Base-by-base conservation (phyloP, 1,140 invertebrate genomes). In the Drosophila gunungcola region DNA sequence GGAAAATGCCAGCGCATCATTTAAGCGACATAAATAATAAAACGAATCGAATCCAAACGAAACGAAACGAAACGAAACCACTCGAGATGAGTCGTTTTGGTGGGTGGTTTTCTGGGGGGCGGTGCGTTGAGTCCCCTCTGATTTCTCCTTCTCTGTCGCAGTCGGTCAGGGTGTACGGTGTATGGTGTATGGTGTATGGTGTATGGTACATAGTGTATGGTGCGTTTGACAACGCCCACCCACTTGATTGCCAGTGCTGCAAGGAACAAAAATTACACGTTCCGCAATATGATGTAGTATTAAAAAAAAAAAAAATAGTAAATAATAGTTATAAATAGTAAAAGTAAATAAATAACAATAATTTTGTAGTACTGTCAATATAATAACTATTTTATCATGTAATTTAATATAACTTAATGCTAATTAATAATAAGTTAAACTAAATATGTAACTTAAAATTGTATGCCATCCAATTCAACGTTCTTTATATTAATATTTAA, bases 11-110 rank as follows among this genome's bases (percentile, higher is more conserved):
- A 86, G 57, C 82, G 82, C 82, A 78, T 75, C 82, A 86, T 86
- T 81, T 86, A 86, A 86, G 69, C 73, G 62, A 55, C 57, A 85
- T 81, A 82, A 86, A 86, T 85, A 86, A 78, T 85, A 64, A 73
- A 58, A 32, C 45, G 39, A 45, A 61, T 32, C 73, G 73, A 13
- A 38, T 41, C 52, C 36, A 13, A 55, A 51, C 34, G 43, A 16
- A 43, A 21, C 9, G 29, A 16, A 43, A 21, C 9, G 29, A 32
- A 32, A 32, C 29, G 6, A 32, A 69, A 73, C 39, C 64, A 72
- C 53, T 58, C 67, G 54, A 60, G 46, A 72, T 42, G 52, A 41
- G 27, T 51, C 39, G 38, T 32, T 29, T 46, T 27, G 32, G 53
- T 45, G n/a, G 21, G 32, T 45, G 39, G 29, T 41, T 53, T 45